A percentile compares a stretch with the other conserved stretches of the same genome.
Evolutionary conservation across 2,113 vertebrate species (phyloP).

Genomic region (Oncorhynchus keta): DNA sequence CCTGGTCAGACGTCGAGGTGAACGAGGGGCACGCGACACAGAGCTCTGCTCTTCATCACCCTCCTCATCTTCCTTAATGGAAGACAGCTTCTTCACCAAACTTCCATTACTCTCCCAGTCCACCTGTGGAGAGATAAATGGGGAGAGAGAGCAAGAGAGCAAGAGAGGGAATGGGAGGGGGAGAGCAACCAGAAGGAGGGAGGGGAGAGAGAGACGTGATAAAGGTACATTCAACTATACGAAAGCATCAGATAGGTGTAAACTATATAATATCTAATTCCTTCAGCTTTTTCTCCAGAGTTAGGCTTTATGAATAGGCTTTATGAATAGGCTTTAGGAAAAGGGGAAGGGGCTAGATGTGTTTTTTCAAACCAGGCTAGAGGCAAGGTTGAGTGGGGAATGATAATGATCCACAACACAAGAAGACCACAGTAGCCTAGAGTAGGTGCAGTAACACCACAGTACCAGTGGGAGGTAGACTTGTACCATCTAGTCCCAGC

Average conservation of each 20-base stretch:
- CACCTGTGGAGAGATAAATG: conserved; percentile 46
- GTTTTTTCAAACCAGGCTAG: too few species aligned
- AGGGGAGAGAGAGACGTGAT: not conserved
- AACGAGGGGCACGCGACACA: conserved; percentile 61
- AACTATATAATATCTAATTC: too few species aligned
- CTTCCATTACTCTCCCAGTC: conserved; percentile 80
- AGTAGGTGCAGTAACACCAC: not conserved
- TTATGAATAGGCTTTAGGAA: too few species aligned
- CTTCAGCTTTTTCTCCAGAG: not conserved
- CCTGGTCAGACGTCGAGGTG: conserved; percentile 68
- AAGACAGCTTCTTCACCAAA: conserved; percentile 79
- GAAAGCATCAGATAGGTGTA: not conserved
- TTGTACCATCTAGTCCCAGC: not conserved
- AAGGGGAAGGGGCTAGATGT: not conserved
- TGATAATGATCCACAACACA: too few species aligned
- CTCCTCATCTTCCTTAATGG: conserved; percentile 80
- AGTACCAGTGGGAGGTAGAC: conserved; percentile 44
- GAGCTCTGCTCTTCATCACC: conserved; percentile 72
- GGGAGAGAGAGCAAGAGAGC: not conserved
- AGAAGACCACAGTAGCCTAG: not conserved
- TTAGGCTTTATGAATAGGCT: too few species aligned
- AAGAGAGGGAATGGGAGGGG: not conserved
- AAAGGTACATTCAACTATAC: not conserved
- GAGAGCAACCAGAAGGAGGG: not conserved
- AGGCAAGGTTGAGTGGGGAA: not conserved